phyloP scores from a whole-genome alignment of 2,797 vertebrate genomes.

The Cryptoblepharus egeriae region DNA sequence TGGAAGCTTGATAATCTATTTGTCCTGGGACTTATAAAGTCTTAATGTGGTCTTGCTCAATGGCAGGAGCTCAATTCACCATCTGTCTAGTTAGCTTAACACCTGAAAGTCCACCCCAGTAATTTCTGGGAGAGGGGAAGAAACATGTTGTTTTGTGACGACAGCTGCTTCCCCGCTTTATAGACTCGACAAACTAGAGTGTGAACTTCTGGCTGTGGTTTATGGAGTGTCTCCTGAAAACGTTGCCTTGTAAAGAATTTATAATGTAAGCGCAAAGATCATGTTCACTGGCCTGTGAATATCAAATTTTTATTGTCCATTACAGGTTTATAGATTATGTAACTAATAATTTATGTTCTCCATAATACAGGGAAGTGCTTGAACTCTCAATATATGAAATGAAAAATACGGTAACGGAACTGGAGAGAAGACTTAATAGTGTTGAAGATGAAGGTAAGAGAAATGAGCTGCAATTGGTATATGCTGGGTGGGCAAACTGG shows the following conservation, averaged over 20 bases:
- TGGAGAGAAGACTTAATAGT: conserved; percentile 81
- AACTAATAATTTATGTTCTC: conserved; percentile 39
- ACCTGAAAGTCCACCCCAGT: conserved; percentile 6
- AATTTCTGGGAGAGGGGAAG: neutral
- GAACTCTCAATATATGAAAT: conserved; percentile 84
- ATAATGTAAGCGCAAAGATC: neutral
- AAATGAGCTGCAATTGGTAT: too few species aligned
- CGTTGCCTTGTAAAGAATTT: neutral
- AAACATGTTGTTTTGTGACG: conserved; percentile 6
- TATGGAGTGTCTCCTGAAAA: neutral
- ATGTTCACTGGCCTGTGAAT: conserved; percentile 10
- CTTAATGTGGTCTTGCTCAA: conserved; percentile 12
- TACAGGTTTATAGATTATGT: conserved; percentile 1
- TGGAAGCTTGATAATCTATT: neutral
- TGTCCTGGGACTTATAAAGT: neutral
- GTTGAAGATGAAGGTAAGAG: conserved; percentile 83
- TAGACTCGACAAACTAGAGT: neutral
- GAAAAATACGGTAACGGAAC: conserved; percentile 78
- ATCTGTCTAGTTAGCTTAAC: neutral
- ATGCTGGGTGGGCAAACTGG: too few species aligned
- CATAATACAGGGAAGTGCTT: conserved; percentile 81
- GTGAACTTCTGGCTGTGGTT: neutral
- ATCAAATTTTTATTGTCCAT: conserved; percentile 7
- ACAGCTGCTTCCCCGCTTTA: conserved; percentile 13
- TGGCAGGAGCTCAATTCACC: neutral